These are phyloP conservation scores for Leptestheria dahalacensis DNA, from an alignment of 1,140 invertebrate genomes.

Conservation along the genomic window DNA sequence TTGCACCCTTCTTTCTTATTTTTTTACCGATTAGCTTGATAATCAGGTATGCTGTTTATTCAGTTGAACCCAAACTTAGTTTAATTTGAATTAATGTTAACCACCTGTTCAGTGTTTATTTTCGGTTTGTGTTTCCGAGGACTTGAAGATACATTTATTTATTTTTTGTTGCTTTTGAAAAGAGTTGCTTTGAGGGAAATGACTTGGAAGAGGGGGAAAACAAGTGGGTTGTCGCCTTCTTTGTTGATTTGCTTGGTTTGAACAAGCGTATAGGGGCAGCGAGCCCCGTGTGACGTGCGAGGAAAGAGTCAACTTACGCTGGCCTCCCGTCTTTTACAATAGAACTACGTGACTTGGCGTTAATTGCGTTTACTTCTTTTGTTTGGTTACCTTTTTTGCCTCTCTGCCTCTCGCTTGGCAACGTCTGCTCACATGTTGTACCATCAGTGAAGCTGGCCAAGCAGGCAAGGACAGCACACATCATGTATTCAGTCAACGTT, in stretches of 20 bases:
- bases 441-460: too few species aligned
- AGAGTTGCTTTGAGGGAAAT: not conserved
- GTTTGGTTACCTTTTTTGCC: not conserved
- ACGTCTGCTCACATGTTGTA: too few species aligned
- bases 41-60: too few species aligned
- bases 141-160: too few species aligned
- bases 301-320: not conserved
- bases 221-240: too few species aligned
- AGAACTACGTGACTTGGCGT: not conserved
- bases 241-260: not conserved
- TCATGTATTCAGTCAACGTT: too few species aligned
- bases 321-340: not conserved
- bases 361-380: not conserved
- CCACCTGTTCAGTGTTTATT: not conserved
- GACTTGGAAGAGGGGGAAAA: too few species aligned
- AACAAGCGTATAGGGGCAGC: not conserved
- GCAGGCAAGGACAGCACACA: too few species aligned
- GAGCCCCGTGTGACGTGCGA: not conserved
- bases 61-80: too few species aligned
- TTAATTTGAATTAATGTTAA: not conserved
- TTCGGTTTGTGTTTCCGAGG: not conserved
- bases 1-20: too few species aligned
- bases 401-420: not conserved
- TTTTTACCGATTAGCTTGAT: too few species aligned
- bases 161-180: not conserved